These are phyloP conservation scores for Neocloeon triangulifer DNA, from an alignment of 1,140 invertebrate genomes.

Conservation along the genomic window DNA sequence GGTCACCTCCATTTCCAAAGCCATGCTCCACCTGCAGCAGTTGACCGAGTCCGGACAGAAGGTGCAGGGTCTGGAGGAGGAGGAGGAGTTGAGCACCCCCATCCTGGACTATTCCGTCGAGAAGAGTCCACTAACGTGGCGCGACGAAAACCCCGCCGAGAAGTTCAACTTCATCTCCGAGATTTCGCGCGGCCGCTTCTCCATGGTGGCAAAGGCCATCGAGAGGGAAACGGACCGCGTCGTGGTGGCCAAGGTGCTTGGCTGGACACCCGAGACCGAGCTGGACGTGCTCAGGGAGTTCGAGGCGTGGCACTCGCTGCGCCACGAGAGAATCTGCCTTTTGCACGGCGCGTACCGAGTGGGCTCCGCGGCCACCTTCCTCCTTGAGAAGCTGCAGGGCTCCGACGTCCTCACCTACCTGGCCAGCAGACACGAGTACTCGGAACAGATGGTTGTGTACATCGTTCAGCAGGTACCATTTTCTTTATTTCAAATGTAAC, in stretches of 20 bases:
- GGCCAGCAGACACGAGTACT: conserved; percentile 64
- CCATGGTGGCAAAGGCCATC: conserved; percentile 59
- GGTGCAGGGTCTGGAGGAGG: conserved; percentile 32
- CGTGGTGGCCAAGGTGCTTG: conserved; percentile 50
- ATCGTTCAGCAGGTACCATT: conserved; percentile 46
- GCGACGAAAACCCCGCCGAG: conserved; percentile 30
- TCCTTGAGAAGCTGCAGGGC: conserved; percentile 73
- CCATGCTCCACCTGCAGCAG: conserved; percentile 64
- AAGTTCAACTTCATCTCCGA: conserved; percentile 67
- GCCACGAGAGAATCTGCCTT: conserved; percentile 60
- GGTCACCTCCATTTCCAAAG: conserved; percentile 46
- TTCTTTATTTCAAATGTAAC: neutral
- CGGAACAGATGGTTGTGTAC: conserved; percentile 69
- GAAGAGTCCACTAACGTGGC: conserved; percentile 46
- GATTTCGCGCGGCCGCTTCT: conserved; percentile 58
- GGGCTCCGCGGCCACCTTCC: conserved; percentile 33
- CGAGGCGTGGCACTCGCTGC: conserved; percentile 49
- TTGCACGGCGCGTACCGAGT: conserved; percentile 18
- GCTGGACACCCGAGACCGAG: conserved; percentile 32
- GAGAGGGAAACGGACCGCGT: conserved; percentile 45
- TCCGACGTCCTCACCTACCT: conserved; percentile 79
- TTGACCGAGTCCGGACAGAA: conserved; percentile 55
- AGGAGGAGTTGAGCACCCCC: too few species aligned
- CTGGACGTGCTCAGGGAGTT: conserved; percentile 49
- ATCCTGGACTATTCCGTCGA: conserved; percentile 57